Base-by-base conservation (phyloP, 2,888 invertebrate genomes). In the Mesochorus sp. region DNA sequence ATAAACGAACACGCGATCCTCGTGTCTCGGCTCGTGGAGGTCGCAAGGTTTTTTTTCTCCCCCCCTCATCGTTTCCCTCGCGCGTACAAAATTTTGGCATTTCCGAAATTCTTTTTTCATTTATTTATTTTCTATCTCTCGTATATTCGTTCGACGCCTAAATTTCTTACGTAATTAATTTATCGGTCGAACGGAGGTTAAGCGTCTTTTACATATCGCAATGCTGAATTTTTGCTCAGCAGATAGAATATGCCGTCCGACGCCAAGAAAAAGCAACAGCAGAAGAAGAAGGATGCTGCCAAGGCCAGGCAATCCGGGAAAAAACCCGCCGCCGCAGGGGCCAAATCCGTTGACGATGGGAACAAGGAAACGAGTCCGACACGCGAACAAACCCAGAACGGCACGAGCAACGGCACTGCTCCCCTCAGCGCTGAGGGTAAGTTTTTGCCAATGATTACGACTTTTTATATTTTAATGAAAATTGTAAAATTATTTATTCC, bases 241-340 rank as follows among this genome's bases (percentile, higher is more conserved):
- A 80, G 79, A 49, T 78, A 91, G 82, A 84, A 99, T n/a, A n/a
- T 99, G 99, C 99, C 99, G 91, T 99, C 99, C 87, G 99, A 99
- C 92, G 95, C 98, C 34, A 99, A 99, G 92, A 99, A 99, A 94
- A 97, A 98, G 90, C 96, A 98, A 91, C 98, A 97, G 89, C 97
- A 97, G 90, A 97, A 98, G 91, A 99, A 99, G 92, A 99, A 99
- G 91, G 98, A 98, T 83, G 97, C 97, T 66, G 96, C 97, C 2
- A 96, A 95, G 89, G 95, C 94, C 79, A 94, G 96, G 75, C 93
- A 93, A 84, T 80, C 88, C n/a, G 87, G 90, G 8, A 87, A 91
- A 75, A 91, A 87, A 82, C 85, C 84, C 75, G 83, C 79, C 21
- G 83, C 81, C 80, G 68, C 74, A 3, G 81, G 76, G 49, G 85